These are phyloP conservation scores for Nematostella vectensis DNA, from an alignment of 92 coral and sea anemone species.

Conservation along the genomic window DNA sequence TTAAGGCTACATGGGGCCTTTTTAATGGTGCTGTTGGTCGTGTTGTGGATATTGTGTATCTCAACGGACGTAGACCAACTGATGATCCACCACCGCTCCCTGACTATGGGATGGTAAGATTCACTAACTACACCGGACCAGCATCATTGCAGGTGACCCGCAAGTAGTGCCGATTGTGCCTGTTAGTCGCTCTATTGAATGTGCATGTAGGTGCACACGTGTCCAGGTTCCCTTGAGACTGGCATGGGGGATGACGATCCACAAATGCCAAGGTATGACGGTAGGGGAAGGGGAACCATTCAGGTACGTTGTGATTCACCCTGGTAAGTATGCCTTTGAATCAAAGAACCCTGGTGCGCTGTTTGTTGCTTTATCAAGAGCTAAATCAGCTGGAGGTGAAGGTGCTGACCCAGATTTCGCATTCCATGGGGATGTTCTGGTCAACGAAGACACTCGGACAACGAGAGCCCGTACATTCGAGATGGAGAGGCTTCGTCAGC, in stretches of 20 bases:
- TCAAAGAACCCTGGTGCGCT: constrained; percentile 33
- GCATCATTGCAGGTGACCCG: constrained; percentile 5
- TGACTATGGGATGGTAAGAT: constrained; percentile 15
- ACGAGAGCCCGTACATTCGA: constrained; percentile 18
- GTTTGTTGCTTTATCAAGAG: constrained; percentile 18
- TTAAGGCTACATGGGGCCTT: no score
- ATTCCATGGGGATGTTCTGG: constrained; percentile 19
- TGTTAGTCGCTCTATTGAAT: no score
- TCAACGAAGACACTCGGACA: constrained; percentile 27
- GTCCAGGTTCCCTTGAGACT: no score
- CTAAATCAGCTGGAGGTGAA: no score
- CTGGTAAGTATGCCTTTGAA: constrained; percentile 27
- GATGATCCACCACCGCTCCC: no score
- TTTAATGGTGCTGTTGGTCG: no score
- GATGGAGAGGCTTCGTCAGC: constrained; percentile 14
- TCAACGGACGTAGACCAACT: no score
- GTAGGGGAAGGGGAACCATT: constrained; percentile 27
- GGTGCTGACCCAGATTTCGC: constrained; percentile 30
- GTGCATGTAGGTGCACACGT: no score
- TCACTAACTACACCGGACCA: constrained; percentile 24
- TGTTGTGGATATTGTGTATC: no score
- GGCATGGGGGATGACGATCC: no score
- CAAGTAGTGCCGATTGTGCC: no score
- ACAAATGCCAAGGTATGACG: constrained; percentile 16
- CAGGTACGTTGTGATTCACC: no score